phyloP scores from a whole-genome alignment of 92 coral and sea anemone species.

The Siderastrea siderea region DNA sequence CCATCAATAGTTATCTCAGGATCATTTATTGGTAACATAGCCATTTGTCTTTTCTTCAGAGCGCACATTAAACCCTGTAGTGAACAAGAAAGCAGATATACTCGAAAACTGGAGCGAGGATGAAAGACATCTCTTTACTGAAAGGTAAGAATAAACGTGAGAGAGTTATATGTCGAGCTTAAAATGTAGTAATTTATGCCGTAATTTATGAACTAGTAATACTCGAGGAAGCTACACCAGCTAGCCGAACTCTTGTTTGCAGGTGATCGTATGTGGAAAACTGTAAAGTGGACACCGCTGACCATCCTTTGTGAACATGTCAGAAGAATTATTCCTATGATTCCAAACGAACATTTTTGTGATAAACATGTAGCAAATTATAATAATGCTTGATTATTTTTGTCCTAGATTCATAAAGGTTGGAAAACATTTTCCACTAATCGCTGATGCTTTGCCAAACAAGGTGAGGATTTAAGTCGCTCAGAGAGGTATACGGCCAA shows the following conservation, averaged over 20 bases:
- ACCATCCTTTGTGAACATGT: too few relatives aligned
- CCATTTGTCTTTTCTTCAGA: neutral
- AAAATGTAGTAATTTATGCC: too few relatives aligned
- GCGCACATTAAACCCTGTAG: neutral
- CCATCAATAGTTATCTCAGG: too few relatives aligned
- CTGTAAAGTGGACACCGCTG: too few relatives aligned
- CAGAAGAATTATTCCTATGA: too few relatives aligned
- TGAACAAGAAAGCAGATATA: neutral
- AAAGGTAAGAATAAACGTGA: neutral
- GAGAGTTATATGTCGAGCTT: too few relatives aligned
- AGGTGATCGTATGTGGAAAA: too few relatives aligned
- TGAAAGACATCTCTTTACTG: constrained; percentile 21
- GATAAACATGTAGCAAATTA: neutral
- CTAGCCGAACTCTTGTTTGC: too few relatives aligned
- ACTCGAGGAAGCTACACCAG: too few relatives aligned
- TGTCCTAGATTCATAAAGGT: constrained; percentile 21
- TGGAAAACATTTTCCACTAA: constrained; percentile 32
- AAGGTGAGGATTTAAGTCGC: constrained; percentile 1
- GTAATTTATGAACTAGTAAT: too few relatives aligned
- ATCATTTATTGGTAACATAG: too few relatives aligned
- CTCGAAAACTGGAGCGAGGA: constrained; percentile 24
- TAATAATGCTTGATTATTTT: neutral
- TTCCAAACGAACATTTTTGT: too few relatives aligned
- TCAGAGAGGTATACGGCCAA: neutral
- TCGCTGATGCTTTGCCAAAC: constrained; percentile 14